phyloP scores from a whole-genome alignment of 1,140 invertebrate genomes.

The Musca domestica region DNA sequence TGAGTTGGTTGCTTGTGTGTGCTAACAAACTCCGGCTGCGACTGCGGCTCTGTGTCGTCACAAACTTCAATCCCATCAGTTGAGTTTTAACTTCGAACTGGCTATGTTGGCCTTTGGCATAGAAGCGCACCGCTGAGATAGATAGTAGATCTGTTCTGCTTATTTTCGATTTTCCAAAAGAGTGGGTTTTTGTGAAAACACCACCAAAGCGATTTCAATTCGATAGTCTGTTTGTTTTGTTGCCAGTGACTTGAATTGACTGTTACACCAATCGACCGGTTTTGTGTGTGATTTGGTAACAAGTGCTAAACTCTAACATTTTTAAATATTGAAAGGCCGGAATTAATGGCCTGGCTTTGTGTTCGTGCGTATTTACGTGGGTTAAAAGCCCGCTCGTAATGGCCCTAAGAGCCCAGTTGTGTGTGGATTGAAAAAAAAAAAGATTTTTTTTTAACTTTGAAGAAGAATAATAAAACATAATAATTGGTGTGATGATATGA shows the following conservation, averaged over 20 bases:
- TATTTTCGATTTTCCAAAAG: too few species aligned
- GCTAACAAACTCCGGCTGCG: slow-evolving; percentile 1
- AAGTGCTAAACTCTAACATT: neutral
- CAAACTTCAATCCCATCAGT: slow-evolving; percentile 16
- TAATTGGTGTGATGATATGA: neutral
- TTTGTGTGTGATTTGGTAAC: neutral
- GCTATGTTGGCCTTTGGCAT: neutral
- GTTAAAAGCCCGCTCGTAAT: neutral
- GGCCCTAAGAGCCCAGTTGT: too few species aligned
- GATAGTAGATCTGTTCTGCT: too few species aligned
- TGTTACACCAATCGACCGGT: too few species aligned
- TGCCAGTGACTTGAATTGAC: too few species aligned
- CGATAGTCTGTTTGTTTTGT: too few species aligned
- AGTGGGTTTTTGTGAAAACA: too few species aligned
- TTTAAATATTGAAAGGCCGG: neutral
- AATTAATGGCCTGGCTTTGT: neutral
- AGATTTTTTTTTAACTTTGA: too few species aligned
- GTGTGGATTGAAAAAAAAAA: too few species aligned
- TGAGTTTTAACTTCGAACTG: slow-evolving; percentile 18
- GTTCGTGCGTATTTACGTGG: neutral
- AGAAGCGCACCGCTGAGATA: neutral
- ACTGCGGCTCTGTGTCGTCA: neutral
- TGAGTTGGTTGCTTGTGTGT: neutral
- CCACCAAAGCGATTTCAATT: too few species aligned
- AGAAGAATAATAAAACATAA: too few species aligned